phyloP scores from a whole-genome alignment of 1,140 invertebrate species.

The Patella vulgata region DNA sequence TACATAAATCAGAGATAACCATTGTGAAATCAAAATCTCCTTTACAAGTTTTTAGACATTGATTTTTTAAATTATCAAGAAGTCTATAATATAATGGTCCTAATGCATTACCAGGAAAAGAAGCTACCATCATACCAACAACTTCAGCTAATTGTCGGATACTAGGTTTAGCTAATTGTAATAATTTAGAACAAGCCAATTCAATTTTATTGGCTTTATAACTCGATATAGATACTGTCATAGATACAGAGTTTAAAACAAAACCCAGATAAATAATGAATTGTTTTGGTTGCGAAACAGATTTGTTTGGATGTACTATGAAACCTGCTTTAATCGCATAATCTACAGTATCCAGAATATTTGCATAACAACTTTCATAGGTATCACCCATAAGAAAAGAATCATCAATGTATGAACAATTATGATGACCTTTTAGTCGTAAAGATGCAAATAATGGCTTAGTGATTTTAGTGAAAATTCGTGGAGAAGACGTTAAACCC shows the following conservation, averaged over 20 bases:
- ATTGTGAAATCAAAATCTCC: too few relatives aligned
- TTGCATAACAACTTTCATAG: background rate
- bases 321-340: background rate
- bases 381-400: background rate
- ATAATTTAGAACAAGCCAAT: background rate
- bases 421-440: conserved; percentile 4
- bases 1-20: too few relatives aligned
- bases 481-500: conserved; percentile 14
- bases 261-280: conserved; percentile 17
- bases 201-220: background rate
- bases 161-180: background rate
- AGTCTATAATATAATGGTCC: too few relatives aligned
- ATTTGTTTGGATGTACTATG: conserved; percentile 5
- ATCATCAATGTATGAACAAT: conserved; percentile 14
- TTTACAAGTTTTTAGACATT: too few relatives aligned
- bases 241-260: conserved; percentile 11
- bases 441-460: conserved; percentile 17
- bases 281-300: too few relatives aligned
- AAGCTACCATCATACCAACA: conserved; percentile 12
- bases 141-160: conserved; percentile 7
- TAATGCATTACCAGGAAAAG: conserved; percentile 2
- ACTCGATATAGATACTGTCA: conserved; percentile 5
- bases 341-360: conserved; percentile 2
- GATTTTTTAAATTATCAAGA: too few relatives aligned
- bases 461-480: conserved; percentile 18